Conservation (phyloP, 1,140 invertebrate genomes). For the Trachelipus rathkii region DNA sequence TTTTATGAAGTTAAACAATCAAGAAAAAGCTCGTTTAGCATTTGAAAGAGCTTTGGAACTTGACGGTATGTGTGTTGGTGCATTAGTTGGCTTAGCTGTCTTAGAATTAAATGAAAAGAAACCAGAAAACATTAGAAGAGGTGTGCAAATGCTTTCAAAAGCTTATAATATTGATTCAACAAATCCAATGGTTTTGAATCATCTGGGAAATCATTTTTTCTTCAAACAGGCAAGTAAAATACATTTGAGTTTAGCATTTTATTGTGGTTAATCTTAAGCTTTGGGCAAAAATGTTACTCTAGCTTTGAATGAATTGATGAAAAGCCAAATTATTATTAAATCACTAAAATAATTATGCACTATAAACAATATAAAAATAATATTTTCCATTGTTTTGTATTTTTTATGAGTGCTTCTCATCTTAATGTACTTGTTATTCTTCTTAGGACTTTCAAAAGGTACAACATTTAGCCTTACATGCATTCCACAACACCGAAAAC, state of each 20-base stretch:
- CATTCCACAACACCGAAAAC: constrained; percentile 98
- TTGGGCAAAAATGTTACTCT: too few species aligned
- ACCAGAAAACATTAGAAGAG: constrained; percentile 84
- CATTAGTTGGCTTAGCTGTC: constrained; percentile 90
- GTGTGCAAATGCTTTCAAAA: constrained; percentile 93
- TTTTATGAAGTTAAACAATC: constrained; percentile 93
- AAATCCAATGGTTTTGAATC: constrained; percentile 98
- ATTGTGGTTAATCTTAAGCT: too few species aligned
- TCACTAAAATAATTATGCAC: too few species aligned
- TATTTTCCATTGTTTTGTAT: too few species aligned
- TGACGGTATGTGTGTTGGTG: constrained; percentile 91
- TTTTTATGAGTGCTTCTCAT: too few species aligned
- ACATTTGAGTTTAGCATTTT: background rate
- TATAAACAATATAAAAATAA: too few species aligned
- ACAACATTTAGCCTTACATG: constrained; percentile 90
- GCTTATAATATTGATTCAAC: constrained; percentile 96
- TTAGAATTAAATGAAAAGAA: constrained; percentile 90
- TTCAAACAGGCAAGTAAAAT: constrained; percentile 76
- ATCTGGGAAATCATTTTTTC: constrained; percentile 99
- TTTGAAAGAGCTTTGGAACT: constrained; percentile 92
- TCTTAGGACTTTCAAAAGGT: constrained; percentile 87
- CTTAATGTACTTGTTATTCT: constrained; percentile 23
- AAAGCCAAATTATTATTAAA: too few species aligned
- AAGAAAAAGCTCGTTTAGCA: constrained; percentile 84
- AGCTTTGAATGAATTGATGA: too few species aligned